Evolutionary conservation across 2,113 vertebrate genomes (phyloP).

Genomic region (Synchiropus splendidus): DNA sequence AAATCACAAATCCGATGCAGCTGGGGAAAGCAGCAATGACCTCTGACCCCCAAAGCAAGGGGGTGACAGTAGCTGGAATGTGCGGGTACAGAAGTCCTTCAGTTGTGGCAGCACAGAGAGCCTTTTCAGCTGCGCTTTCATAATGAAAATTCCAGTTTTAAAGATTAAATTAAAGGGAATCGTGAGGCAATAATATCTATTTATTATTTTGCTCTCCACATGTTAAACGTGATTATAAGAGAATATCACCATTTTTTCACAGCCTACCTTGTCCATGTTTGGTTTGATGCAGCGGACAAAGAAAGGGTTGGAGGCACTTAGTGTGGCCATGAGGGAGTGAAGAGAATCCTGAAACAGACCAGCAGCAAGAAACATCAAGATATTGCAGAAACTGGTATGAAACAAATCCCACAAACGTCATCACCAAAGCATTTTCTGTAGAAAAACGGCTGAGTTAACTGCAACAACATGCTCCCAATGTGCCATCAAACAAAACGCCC

Average conservation of each 20-base stretch:
- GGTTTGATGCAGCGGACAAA: slow-evolving; percentile 93
- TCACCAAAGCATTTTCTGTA: no score
- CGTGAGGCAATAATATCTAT: no score
- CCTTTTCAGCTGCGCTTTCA: slow-evolving; percentile 16
- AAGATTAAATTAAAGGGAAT: no score
- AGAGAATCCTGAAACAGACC: slow-evolving; percentile 77
- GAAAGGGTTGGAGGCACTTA: slow-evolving; percentile 84
- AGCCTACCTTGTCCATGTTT: slow-evolving; percentile 81
- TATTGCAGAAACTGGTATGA: background rate
- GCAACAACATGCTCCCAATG: no score
- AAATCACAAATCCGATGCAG: slow-evolving; percentile 44
- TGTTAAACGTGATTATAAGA: no score
- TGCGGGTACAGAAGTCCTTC: slow-evolving; percentile 28
- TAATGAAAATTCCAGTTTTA: no score
- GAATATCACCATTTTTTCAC: background rate
- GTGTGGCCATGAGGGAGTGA: slow-evolving; percentile 84
- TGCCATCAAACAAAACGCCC: no score
- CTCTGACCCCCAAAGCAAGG: slow-evolving; percentile 37
- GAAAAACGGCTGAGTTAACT: no score
- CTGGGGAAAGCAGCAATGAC: slow-evolving; percentile 40
- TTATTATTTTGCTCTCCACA: no score
- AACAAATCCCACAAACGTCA: background rate
- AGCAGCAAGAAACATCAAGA: slow-evolving; percentile 2
- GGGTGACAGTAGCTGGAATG: slow-evolving; percentile 51
- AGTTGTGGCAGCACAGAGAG: slow-evolving; percentile 26